Evolutionary conservation across 1,140 invertebrate genomes (phyloP), one percentile per base, ranked within the genome.

Genomic region (Psix sp.): DNA sequence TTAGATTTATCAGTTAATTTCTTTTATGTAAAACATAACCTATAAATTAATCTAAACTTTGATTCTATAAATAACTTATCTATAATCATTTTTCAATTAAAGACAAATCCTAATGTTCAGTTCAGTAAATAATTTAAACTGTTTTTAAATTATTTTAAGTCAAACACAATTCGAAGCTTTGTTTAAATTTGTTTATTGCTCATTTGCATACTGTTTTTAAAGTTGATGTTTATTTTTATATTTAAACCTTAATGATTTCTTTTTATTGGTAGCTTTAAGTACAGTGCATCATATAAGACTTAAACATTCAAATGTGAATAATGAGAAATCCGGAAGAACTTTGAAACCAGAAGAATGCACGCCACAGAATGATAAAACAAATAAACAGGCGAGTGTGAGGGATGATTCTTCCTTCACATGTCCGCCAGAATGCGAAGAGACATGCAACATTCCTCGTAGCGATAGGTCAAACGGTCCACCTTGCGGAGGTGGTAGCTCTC

Each of bases 401-500:
- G 54, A 59, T n/a, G 54, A 59, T 31, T 43, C 54, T 15, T 36
- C 26, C 26, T 51, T 49, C 17, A 5, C 26, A n/a, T 68, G 65
- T 20, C 65, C 65, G 3, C 65, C 65, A 24, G 39, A 51, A 31
- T 68, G 65, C 18, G 39, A 42, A 21, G 65, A 59, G 21, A 33
- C 31, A 2, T 68, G 65, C 9, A 45, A 45, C 14, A 4, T 14
- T 3, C 5, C 40, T 31, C 26, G 17, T 0, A 18, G 11, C 26
- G 35, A 3, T 5, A 3, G 15, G 2, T n/a, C 14, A 2, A 51
- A 43, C 0, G 10, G 15, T 5, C 63, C 63, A 20, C 51, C 51
- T 20, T 48, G 63, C 16, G 51, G 42, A 3, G 43, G 35, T 14
- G 43, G 43, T 10, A 36, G 17, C 5, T 31, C 7, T 15, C 59